Conservation (phyloP, 2,888 invertebrate species). For the Formica aserva region DNA sequence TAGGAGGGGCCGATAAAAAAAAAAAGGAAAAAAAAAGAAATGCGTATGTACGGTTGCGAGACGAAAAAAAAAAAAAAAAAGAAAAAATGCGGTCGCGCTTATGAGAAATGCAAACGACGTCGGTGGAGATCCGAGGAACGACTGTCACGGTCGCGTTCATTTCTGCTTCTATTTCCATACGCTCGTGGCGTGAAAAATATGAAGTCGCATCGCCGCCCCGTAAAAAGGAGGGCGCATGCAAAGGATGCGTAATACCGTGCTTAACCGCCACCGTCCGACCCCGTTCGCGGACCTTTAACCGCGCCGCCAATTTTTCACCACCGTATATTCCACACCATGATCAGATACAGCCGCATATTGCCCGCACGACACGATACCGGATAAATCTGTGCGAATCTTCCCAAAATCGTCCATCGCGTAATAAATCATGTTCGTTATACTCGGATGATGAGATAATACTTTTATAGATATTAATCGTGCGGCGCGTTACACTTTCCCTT, state of each 20-base stretch:
- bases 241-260: conserved; percentile 52
- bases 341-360: conserved; percentile 44
- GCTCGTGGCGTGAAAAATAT: conserved; percentile 41
- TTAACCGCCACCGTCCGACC: conserved; percentile 1
- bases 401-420: neutral
- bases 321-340: conserved; percentile 22
- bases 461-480: neutral
- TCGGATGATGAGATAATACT: neutral
- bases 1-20: conserved; percentile 24
- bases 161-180: conserved; percentile 57
- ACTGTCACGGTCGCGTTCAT: conserved; percentile 55
- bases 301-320: conserved; percentile 41
- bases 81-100: conserved; percentile 51
- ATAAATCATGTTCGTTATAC: neutral
- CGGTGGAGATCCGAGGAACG: conserved; percentile 35
- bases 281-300: neutral
- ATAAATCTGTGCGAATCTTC: conserved; percentile 29
- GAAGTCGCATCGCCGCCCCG: conserved; percentile 4
- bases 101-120: conserved; percentile 67
- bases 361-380: conserved; percentile 9
- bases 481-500: neutral
- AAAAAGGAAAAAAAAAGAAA: neutral
- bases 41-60: conserved; percentile 15
- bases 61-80: conserved; percentile 9
- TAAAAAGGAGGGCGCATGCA: conserved; percentile 15